Evolutionary conservation across 1,140 invertebrate species (phyloP), one percentile per base, ranked within the genome.

Genomic region (Drosophila hydei): DNA sequence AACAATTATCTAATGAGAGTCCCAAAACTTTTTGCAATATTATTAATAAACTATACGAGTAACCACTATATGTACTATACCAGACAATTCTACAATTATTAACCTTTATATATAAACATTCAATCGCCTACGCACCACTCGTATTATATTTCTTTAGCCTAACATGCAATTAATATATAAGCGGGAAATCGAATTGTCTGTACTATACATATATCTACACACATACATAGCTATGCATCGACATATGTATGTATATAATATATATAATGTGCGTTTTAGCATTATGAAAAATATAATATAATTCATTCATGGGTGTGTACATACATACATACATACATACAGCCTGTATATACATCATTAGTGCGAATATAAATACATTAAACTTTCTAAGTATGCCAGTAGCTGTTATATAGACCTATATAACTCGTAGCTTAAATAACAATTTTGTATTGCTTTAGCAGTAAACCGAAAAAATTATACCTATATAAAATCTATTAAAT

Each of bases 371-470:
- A 52, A 45, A 42, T 47, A 54, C 50, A 19, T 59, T 52, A 55
- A 16, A 12, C 54, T 70, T 12, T 47, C 40, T 81, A 75, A 59
- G 58, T 75, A 74, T 62, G 79, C 70, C 79, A 77, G 60, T 78
- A 59, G 75, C 67, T 59, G 36, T 74, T 73, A 79, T 58, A 72
- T 50, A 56, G 6, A 63, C 48, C 25, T 63, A 52, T 59, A 33
- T 70, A 42, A 71, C 52, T 65, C 47, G 55, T 81, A 80, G 78
- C 54, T 47, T 77, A 75, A 55, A 69, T 21, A 48, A 50, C n/a
- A 45, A 55, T 75, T 83, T 81, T 81, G 79, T 81, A 81, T 75
- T 70, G 71, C 74, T 77, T 74, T 83, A 83, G 64, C 60, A 63
- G 23, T 73, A 56, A 77, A 33, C 11, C 40, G 62, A 68, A 70